Conservation (phyloP, 2,888 invertebrate genomes). For the Hyalella azteca region DNA sequence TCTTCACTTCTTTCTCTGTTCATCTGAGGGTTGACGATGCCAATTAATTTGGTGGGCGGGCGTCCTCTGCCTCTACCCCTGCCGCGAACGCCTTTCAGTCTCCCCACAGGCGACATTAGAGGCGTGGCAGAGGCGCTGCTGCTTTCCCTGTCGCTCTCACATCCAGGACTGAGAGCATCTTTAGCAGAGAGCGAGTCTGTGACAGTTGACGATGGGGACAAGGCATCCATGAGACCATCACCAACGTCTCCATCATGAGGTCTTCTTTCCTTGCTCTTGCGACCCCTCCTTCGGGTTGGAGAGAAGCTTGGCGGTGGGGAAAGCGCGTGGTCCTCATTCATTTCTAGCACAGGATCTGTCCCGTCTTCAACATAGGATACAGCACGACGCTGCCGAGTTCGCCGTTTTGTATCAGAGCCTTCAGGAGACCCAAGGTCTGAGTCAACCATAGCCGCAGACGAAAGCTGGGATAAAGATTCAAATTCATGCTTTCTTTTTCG, state of each 20-base stretch:
- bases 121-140: not conserved
- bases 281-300: slow-evolving; percentile 50
- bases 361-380: slow-evolving; percentile 57
- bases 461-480: slow-evolving; percentile 6
- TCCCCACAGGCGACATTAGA: not conserved
- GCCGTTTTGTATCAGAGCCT: slow-evolving; percentile 44
- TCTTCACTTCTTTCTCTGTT: not conserved
- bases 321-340: slow-evolving; percentile 49
- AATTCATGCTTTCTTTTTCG: slow-evolving; percentile 13
- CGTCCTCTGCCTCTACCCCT: slow-evolving; percentile 24
- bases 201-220: slow-evolving; percentile 3
- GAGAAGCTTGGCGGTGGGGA: slow-evolving; percentile 35
- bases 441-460: not conserved
- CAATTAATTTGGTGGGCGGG: slow-evolving; percentile 1
- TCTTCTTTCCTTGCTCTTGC: slow-evolving; percentile 35
- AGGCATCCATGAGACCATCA: slow-evolving; percentile 6
- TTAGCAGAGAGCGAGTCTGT: slow-evolving; percentile 17
- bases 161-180: not conserved
- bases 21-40: not conserved
- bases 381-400: slow-evolving; percentile 54
- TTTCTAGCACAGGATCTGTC: slow-evolving; percentile 57
- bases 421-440: slow-evolving; percentile 19
- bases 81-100: not conserved
- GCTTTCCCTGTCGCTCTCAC: slow-evolving; percentile 5
- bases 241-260: slow-evolving; percentile 2